These are phyloP conservation scores for Laticauda laticaudata DNA, from an alignment of 2,113 vertebrate genomes.

Conservation along the genomic window DNA sequence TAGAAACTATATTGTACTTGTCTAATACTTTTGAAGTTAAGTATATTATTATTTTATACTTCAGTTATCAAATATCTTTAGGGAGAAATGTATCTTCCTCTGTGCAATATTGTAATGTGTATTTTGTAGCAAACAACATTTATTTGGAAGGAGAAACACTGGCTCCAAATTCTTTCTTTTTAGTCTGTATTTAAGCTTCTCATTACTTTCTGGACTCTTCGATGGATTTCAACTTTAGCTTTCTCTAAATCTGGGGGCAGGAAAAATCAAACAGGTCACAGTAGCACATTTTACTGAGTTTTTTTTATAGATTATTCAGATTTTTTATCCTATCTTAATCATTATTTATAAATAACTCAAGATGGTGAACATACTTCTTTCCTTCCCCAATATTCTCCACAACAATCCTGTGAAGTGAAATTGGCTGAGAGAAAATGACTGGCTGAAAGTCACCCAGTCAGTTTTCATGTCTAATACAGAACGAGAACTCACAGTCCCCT, in stretches of 20 bases:
- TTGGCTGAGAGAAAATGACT: background rate
- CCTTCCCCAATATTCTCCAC: background rate
- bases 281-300: background rate
- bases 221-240: background rate
- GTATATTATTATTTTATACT: background rate
- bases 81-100: background rate
- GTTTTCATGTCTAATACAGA: background rate
- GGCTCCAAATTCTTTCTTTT: background rate
- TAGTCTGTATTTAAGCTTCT: background rate
- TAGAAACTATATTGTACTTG: background rate
- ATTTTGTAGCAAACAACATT: background rate
- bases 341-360: background rate
- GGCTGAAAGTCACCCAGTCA: background rate
- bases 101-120: background rate
- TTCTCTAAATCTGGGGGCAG: background rate
- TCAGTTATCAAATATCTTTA: background rate
- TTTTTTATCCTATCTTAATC: background rate
- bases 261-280: conserved; percentile 25
- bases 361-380: background rate
- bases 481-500: background rate
- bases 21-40: background rate
- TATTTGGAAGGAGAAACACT: background rate
- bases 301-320: background rate
- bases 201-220: background rate
- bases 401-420: background rate